A percentile compares a stretch with the other conserved stretches of the same genome.
Evolutionary conservation across 2,797 vertebrate genomes (phyloP).

Genomic region (Melanotaenia boesemani): DNA sequence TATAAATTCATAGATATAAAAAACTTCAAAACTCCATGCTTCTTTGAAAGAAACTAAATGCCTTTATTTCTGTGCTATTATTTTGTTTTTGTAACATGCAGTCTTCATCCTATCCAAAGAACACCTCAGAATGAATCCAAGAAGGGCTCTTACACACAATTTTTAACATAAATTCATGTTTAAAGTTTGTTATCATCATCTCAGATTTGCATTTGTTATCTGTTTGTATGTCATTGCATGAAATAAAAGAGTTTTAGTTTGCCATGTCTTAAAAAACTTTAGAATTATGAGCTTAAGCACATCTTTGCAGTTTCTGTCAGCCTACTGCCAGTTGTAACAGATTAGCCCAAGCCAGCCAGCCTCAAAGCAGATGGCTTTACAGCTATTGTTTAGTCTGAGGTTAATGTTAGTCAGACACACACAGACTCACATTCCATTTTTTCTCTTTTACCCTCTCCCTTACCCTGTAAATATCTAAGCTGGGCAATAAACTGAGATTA

Average conservation of each 20-base stretch:
- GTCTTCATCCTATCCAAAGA: too few relatives aligned
- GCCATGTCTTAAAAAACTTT: slow-evolving; percentile 20
- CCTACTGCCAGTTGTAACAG: slow-evolving; percentile 62
- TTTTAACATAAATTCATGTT: not conserved
- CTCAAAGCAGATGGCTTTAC: slow-evolving; percentile 76
- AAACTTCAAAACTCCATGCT: too few relatives aligned
- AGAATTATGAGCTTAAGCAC: slow-evolving; percentile 32
- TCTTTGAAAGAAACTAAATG: too few relatives aligned
- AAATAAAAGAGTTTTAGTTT: slow-evolving; percentile 4
- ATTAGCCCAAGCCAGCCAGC: slow-evolving; percentile 59
- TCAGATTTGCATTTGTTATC: slow-evolving; percentile 15
- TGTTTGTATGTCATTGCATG: slow-evolving; percentile 6
- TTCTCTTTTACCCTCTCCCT: slow-evolving; percentile 24
- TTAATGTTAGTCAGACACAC: slow-evolving; percentile 75
- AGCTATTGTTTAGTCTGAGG: slow-evolving; percentile 81
- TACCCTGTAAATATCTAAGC: slow-evolving; percentile 51
- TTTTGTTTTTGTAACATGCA: too few relatives aligned
- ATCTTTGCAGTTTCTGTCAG: slow-evolving; percentile 52
- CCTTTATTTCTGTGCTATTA: too few relatives aligned
- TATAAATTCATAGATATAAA: too few relatives aligned
- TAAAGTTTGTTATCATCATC: not conserved
- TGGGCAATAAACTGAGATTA: slow-evolving; percentile 19
- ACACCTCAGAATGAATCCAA: too few relatives aligned
- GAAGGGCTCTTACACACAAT: too few relatives aligned
- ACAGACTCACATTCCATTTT: slow-evolving; percentile 48